phyloP scores from a whole-genome alignment of 2,113 vertebrate genomes.

The Fukomys damarensis region DNA sequence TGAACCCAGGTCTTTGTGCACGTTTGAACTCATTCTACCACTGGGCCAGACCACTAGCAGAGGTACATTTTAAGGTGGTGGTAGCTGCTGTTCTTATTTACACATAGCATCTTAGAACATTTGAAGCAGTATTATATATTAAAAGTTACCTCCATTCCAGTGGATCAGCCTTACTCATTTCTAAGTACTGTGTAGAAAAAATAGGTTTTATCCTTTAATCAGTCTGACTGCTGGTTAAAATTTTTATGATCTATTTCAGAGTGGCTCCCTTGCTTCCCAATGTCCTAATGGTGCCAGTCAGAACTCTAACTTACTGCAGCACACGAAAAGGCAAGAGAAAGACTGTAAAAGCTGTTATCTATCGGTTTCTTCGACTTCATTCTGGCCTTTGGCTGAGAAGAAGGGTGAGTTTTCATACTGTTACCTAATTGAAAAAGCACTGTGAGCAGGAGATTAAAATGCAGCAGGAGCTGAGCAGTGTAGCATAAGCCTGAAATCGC shows the following conservation, averaged over 20 bases:
- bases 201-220: not conserved
- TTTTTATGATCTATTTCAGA: slow-evolving; percentile 81
- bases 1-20: not conserved
- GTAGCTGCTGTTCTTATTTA: not conserved
- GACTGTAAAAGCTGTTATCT: slow-evolving; percentile 88
- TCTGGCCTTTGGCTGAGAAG: slow-evolving; percentile 96
- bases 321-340: slow-evolving; percentile 93
- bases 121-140: not conserved
- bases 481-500: not conserved
- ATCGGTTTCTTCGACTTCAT: slow-evolving; percentile 95
- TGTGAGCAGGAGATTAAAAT: not conserved
- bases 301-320: slow-evolving; percentile 91
- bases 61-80: not conserved
- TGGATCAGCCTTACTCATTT: not conserved
- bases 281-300: slow-evolving; percentile 86
- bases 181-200: not conserved
- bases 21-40: not conserved
- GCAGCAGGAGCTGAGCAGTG: not conserved
- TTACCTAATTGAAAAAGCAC: not conserved
- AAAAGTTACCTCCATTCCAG: not conserved
- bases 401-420: slow-evolving; percentile 85
- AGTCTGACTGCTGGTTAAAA: not conserved
- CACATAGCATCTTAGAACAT: not conserved
- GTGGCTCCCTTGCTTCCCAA: slow-evolving; percentile 86
- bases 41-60: not conserved